Evolutionary conservation across 2,888 invertebrate genomes (phyloP), one percentile per base, ranked within the genome.

Genomic region (Synanthedon andrenaeformis): DNA sequence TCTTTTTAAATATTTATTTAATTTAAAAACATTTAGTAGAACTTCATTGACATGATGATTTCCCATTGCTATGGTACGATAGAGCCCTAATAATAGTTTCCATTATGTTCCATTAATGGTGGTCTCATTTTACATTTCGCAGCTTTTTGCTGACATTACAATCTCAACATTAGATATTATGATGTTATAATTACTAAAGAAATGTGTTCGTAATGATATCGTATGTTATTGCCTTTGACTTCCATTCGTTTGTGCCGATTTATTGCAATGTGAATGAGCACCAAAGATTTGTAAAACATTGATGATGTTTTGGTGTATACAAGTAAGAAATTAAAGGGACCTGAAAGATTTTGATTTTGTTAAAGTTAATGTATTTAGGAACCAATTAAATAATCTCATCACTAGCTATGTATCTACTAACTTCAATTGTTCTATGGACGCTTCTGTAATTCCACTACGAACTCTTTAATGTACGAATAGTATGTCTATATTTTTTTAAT

Each of bases 311-410:
- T 86, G 86, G 86, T 85, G 87, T 84, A 75, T 76, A 78, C 82
- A 81, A 79, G 79, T 85, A 84, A 85, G 83, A 85, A 86, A 85
- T 82, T 82, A 76, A 81, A 79, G 87, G 87, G 87, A 87, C 87
- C 87, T 87, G 87, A 87, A 80, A 81, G 72, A 82, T 80, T 80
- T 82, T 79, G 78, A 81, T 76, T 51, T 78, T 80, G 70, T 81
- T 77, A 74, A 75, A 76, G 72, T 76, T 81, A 79, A 81, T 70
- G 74, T 83, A 77, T 76, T 69, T 83, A 86, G 84, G 79, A 82
- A 86, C 82, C 83, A 79, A 82, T 83, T 78, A 73, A 79, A 79
- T 82, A 86, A 86, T 87, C 87, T 86, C 87, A 83, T 73, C 67
- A 78, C 73, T 80, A 62, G 35, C 35, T 81, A 80, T 75, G 73